Base-by-base conservation (phyloP, 2,113 vertebrate genomes). In the Malurus elegans region DNA sequence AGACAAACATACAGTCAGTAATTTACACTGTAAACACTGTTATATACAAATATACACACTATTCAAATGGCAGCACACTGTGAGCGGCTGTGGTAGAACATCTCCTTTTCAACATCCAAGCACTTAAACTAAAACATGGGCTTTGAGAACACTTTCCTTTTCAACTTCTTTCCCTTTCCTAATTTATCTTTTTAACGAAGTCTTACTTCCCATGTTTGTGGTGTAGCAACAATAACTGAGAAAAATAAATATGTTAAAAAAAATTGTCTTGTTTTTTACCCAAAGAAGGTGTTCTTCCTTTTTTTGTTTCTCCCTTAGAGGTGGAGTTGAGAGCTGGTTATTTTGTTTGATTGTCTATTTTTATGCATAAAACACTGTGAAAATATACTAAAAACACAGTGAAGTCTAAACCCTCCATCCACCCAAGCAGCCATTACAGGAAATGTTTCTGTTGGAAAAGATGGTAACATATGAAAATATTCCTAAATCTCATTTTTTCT, bases 401-500 rank as follows among this genome's bases (percentile, higher is more conserved):
- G 31, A 86, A 61, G 45, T 57, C 14, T 64, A n/a, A 82, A 74
- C 21, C 19, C 18, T 79, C 36, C 25, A 61, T 79, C 36, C 25
- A 61, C 48, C 71, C 32, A 83, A 84, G 7, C 14, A 79, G 12
- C 20, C 36, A 50, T 89, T 75, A 47, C 42, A 80, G 14, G 31
- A 88, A 90, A 92, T 31, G 8, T 45, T 93, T 87, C 66, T 17
- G 15, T 67, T 94, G 70, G 20, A 79, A 92, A 91, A 79, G 28
- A 19, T 74, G 75, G 24, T 78, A 89, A 84, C 92, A 78, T 91
- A 65, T 21, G 12, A 87, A 60, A 81, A 67, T 81, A 82, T 75
- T 87, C 65, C 36, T 93, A 91, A 91, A 82, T 28, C 13, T 85
- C 24, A 47, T 79, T 96, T 95, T 88, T 72, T 23, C 45, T 94